Base-by-base conservation (phyloP, 2,888 invertebrate species). In the Blera fallax region DNA sequence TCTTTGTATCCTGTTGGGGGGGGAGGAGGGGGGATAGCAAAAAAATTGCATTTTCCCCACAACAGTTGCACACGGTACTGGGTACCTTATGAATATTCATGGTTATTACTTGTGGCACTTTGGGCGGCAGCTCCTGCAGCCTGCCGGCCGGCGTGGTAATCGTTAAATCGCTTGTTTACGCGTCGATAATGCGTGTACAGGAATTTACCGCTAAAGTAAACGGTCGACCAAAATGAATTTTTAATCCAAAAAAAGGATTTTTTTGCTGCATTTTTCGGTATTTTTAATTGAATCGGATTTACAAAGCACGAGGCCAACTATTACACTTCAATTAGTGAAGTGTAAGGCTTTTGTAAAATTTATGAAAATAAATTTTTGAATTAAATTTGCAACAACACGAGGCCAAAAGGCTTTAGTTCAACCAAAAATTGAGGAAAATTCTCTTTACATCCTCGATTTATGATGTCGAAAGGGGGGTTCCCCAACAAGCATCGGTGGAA, bases 151-250 rank as follows among this genome's bases (percentile, higher is more conserved):
- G 21, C 37, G 43, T 27, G 69, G 65, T 84, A 80, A 80, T 76
- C 80, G 70, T 43, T 80, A 85, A 85, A 80, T 85, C 65, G 84
- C 65, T 80, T 80, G 76, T 85, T 85, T 80, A 80, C 84, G 80
- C 80, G 70, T 70, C 70, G 60, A 72, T 85, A 80, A 85, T 85
- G 83, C 79, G 79, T 79, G 73, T 27, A 32, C 43, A 48, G 48
- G 37, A 60, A 64, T 69, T 58, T 40, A 32, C 54, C 52, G 14
- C 43, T 70, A 62, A 60, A 69, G 60, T 18, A 74, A 74, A 21
- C 11, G 21, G 2, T n/a, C 7, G 11, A n/a, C 11, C 27, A 14
- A 45, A 69, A 80, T 80, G 43, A 85, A 85, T 80, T 80, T 80
- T 85, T 76, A 70, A 80, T 85, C 24, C 58, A 83, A 67, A 48